Conservation (phyloP, 1,140 invertebrate genomes). For the Tyrophagus putrescentiae region DNA sequence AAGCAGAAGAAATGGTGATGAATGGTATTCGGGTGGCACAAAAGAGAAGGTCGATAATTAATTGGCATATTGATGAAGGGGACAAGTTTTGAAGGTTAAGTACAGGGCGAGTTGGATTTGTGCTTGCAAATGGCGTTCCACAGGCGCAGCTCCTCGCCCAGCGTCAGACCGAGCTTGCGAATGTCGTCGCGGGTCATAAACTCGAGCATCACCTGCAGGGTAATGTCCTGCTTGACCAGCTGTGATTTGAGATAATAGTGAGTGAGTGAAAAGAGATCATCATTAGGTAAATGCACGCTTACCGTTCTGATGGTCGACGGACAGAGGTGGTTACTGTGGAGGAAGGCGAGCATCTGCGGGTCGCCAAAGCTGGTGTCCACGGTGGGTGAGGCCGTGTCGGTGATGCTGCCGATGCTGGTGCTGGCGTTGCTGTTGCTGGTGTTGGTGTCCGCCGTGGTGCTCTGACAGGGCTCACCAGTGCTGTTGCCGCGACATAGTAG, state of each 20-base stretch:
- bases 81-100: no score
- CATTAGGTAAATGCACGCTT: conserved; percentile 8
- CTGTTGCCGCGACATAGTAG: no score
- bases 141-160: conserved; percentile 43
- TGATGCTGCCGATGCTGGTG: not conserved
- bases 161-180: conserved; percentile 50
- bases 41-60: not conserved
- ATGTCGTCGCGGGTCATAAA: conserved; percentile 60
- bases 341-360: conserved; percentile 6
- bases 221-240: conserved; percentile 48
- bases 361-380: conserved; percentile 13
- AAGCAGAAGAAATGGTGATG: no score
- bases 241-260: conserved; percentile 1
- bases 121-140: conserved; percentile 39
- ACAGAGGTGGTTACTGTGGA: not conserved
- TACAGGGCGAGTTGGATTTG: not conserved
- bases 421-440: not conserved
- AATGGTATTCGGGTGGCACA: not conserved
- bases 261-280: conserved; percentile 13
- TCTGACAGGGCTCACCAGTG: no score
- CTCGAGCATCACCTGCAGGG: conserved; percentile 55
- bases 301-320: not conserved
- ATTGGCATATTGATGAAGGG: no score
- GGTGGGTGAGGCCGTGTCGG: not conserved
- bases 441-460: not conserved